These are phyloP conservation scores for Sciaenops ocellatus DNA, from an alignment of 2,797 vertebrate genomes.

Conservation along the genomic window DNA sequence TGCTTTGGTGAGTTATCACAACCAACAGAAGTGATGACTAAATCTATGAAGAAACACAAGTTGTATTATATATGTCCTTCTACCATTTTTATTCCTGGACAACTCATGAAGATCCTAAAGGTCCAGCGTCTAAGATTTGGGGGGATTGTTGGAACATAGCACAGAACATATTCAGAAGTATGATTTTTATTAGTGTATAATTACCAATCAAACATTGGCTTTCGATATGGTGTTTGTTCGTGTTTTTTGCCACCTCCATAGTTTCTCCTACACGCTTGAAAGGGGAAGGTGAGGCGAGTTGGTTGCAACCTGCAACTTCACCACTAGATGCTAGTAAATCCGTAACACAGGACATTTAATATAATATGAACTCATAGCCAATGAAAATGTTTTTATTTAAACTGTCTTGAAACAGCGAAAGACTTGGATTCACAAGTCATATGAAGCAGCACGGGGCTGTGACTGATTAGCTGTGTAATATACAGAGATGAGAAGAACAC, in stretches of 20 bases:
- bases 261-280: no score
- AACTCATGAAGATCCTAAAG: not conserved
- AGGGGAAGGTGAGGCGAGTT: no score
- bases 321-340: no score
- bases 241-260: no score
- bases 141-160: no score
- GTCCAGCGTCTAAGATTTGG: no score
- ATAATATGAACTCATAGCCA: not conserved
- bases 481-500: constrained; percentile 67
- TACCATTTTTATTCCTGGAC: constrained; percentile 1
- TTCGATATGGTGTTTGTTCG: no score
- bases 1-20: not conserved
- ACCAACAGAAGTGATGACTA: not conserved
- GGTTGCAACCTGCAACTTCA: no score
- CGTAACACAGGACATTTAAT: not conserved
- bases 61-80: not conserved
- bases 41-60: not conserved
- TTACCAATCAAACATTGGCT: no score
- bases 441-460: constrained; percentile 37
- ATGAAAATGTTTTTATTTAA: constrained; percentile 7
- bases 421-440: constrained; percentile 28
- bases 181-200: no score
- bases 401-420: constrained; percentile 23
- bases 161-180: no score
- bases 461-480: constrained; percentile 72